Base-by-base conservation (phyloP, 2,888 invertebrate species). In the Creontiades dilutus region DNA sequence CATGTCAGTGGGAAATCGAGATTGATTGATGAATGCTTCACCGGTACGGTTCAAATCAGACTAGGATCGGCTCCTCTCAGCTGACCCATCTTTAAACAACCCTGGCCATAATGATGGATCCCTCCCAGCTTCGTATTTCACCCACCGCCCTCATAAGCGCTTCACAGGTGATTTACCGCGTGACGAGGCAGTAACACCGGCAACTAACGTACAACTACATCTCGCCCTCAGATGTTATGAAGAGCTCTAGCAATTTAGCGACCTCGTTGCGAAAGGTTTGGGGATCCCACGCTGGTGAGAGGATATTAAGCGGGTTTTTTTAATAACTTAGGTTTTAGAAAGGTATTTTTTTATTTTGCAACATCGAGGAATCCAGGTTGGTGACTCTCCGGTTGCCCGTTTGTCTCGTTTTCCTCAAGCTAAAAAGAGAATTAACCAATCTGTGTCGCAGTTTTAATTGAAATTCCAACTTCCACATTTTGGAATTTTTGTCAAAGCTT, bases 161-260 rank as follows among this genome's bases (percentile, higher is more conserved):
- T 23, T 23, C 68, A 12, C 2, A 23, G 19, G 68, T 68, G 23
- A 68, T 68, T 68, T 68, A 68, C 23, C 23, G 27, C 68, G 68
- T 68, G 68, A 68, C 68, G 68, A 68, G 68, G 68, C 68, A 19
- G 27, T 27, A 23, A 68, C 19, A 23, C 68, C 23, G 68, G 23
- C 5, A 23, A 68, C 23, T 68, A 68, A 19, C 52, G 11, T 52
- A 68, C 23, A 68, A 68, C 68, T 68, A 68, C 23, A 68, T 68
- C 46, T 78, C 78, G 78, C 16, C 27, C 27, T 28, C 75, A 46
- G 68, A 19, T 23, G 47, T 78, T 78, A 46, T 78, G 47, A 78
- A 28, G 46, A 78, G 78, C 47, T 78, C 78, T 47, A 46, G 76
- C 76, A 76, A 76, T 76, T 76, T 46, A 46, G 78, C 78, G 78